Evolutionary conservation across 2,888 invertebrate genomes (phyloP).

Genomic region (Tachina lurida): DNA sequence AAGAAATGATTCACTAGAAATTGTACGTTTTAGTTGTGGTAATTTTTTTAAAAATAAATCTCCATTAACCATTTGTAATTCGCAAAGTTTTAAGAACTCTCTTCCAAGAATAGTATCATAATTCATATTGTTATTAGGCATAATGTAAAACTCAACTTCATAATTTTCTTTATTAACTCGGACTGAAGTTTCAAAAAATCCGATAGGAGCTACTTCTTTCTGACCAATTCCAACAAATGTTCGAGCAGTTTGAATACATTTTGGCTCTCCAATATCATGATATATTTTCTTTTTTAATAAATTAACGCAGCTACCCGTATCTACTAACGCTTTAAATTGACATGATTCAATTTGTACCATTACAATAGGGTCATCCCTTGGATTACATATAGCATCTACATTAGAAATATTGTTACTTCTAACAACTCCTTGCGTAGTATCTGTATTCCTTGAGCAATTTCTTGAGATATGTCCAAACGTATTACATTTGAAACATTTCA

Average conservation of each 20-base stretch:
- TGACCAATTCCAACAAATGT: conserved; percentile 17
- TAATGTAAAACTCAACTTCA: conserved; percentile 6
- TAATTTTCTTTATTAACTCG: not conserved
- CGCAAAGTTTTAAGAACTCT: not conserved
- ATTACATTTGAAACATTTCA: conserved; percentile 35
- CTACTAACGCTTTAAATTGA: conserved; percentile 28
- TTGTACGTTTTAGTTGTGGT: too few relatives aligned
- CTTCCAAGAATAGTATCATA: conserved; percentile 19
- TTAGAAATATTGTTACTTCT: not conserved
- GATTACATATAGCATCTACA: not conserved
- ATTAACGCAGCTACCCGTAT: conserved; percentile 30
- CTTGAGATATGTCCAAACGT: conserved; percentile 10
- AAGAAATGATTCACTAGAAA: too few relatives aligned
- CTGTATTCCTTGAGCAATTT: not conserved
- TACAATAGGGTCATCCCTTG: conserved; percentile 5
- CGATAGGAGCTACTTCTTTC: conserved; percentile 9
- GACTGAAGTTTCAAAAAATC: not conserved
- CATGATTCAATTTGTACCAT: not conserved
- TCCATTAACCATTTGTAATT: conserved; percentile 2
- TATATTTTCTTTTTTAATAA: conserved; percentile 14
- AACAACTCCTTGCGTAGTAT: not conserved
- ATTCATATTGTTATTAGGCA: conserved; percentile 9
- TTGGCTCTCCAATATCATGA: conserved; percentile 7
- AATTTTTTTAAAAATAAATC: conserved; percentile 1
- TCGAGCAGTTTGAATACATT: conserved; percentile 4